Evolutionary conservation across 2,113 vertebrate genomes (phyloP).

Genomic region (Apaloderma vittatum): DNA sequence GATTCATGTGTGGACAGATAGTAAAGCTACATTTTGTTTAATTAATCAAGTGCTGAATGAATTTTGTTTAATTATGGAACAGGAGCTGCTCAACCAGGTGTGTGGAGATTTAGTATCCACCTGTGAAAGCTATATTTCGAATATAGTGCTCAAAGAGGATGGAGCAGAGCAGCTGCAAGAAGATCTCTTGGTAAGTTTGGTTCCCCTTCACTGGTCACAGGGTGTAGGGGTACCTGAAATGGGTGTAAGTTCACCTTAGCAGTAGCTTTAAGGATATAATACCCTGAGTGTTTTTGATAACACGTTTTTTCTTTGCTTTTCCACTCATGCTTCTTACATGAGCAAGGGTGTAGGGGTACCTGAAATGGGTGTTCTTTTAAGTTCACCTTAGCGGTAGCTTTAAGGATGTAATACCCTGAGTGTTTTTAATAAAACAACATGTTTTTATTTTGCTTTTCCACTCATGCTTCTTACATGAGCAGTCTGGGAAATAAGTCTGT

Average conservation of each 20-base stretch:
- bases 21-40: not conserved
- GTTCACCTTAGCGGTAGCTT: not conserved
- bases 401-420: not conserved
- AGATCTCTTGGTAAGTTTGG: conserved; percentile 85
- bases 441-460: not conserved
- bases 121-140: conserved; percentile 85
- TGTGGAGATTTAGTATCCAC: conserved; percentile 87
- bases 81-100: conserved; percentile 82
- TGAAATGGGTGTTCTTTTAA: not conserved
- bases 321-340: not conserved
- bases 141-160: conserved; percentile 82
- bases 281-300: not conserved
- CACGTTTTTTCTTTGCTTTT: not conserved
- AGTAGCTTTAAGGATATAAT: not conserved
- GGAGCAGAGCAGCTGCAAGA: conserved; percentile 83
- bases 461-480: not conserved
- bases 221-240: not conserved
- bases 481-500: not conserved
- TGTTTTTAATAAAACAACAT: not conserved
- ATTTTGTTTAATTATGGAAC: conserved; percentile 18
- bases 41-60: not conserved
- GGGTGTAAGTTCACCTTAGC: not conserved
- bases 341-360: not conserved
- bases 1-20: not conserved
- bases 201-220: not conserved